Conservation (phyloP, 2,888 invertebrate species). For the Parnassius smintheus region DNA sequence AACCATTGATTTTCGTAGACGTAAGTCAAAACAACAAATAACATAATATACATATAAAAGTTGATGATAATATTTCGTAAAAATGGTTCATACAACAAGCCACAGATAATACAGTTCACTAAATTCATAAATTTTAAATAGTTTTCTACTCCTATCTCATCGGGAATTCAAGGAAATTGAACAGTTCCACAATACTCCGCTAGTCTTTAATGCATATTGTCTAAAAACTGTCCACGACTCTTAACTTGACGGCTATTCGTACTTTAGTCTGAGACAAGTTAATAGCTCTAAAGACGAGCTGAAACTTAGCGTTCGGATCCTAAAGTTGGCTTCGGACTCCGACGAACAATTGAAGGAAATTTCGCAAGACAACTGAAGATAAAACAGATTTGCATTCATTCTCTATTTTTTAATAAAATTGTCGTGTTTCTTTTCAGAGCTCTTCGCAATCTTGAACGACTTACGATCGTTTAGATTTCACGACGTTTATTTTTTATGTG, state of each 20-base stretch:
- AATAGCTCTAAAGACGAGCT: slow-evolving; percentile 50
- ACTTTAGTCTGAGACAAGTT: slow-evolving; percentile 45
- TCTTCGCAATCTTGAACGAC: slow-evolving; percentile 44
- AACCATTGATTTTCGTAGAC: no score
- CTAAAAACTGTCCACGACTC: slow-evolving; percentile 30
- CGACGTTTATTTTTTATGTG: slow-evolving; percentile 26
- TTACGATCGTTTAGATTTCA: slow-evolving; percentile 33
- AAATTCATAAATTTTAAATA: background rate
- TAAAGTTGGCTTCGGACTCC: slow-evolving; percentile 36
- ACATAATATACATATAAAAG: no score
- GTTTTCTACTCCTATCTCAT: background rate
- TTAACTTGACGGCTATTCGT: slow-evolving; percentile 39
- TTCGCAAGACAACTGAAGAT: slow-evolving; percentile 54
- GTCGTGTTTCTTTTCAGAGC: slow-evolving; percentile 51
- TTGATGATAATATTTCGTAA: no score
- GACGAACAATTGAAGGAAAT: slow-evolving; percentile 57
- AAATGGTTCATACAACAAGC: no score
- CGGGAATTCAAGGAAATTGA: slow-evolving; percentile 10
- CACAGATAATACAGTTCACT: no score
- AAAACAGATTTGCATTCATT: slow-evolving; percentile 56
- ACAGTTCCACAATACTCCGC: slow-evolving; percentile 26
- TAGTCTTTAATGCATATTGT: slow-evolving; percentile 31
- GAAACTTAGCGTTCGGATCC: slow-evolving; percentile 43
- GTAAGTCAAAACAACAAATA: no score
- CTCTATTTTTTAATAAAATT: slow-evolving; percentile 56